Evolutionary conservation across 2,797 vertebrate species (phyloP).

Genomic region (Sciurus vulgaris): DNA sequence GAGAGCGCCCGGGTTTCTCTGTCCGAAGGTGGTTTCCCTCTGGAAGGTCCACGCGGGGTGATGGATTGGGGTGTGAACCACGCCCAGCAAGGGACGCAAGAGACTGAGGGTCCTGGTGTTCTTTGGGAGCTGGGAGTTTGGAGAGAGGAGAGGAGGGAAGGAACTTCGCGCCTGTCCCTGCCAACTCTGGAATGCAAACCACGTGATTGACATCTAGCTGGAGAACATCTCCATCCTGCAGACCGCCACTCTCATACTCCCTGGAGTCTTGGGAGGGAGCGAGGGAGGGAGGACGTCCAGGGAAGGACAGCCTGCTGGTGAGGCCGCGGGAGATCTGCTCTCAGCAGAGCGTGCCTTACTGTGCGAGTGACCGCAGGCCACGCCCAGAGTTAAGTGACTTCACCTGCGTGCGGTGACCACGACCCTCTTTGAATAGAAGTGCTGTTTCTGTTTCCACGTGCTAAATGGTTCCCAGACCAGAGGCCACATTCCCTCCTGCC

Average conservation of each 20-base stretch:
- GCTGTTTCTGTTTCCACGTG: slow-evolving; percentile 50
- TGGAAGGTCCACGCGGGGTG: not conserved
- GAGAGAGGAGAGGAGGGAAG: too few species aligned
- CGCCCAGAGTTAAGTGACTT: slow-evolving; percentile 82
- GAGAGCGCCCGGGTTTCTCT: not conserved
- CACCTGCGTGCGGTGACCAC: slow-evolving; percentile 73
- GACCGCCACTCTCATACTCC: not conserved
- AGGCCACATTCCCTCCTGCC: not conserved
- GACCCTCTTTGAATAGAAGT: slow-evolving; percentile 62
- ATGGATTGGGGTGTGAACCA: not conserved
- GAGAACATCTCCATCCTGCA: slow-evolving; percentile 7
- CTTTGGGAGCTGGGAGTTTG: not conserved
- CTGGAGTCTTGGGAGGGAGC: too few species aligned
- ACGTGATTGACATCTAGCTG: not conserved
- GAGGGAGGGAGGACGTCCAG: not conserved
- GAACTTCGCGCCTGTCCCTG: too few species aligned
- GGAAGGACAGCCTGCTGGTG: too few species aligned
- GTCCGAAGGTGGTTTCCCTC: not conserved
- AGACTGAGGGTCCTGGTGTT: accelerated
- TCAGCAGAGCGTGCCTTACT: slow-evolving; percentile 79
- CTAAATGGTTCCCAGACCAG: slow-evolving; percentile 50
- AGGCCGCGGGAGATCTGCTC: slow-evolving; percentile 65
- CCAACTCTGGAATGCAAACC: too few species aligned
- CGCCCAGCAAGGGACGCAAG: not conserved
- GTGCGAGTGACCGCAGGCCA: slow-evolving; percentile 78